Evolutionary conservation across 2,888 invertebrate genomes (phyloP), one percentile per base, ranked within the genome.

Genomic region (Spatulosminthurus flaviceps): DNA sequence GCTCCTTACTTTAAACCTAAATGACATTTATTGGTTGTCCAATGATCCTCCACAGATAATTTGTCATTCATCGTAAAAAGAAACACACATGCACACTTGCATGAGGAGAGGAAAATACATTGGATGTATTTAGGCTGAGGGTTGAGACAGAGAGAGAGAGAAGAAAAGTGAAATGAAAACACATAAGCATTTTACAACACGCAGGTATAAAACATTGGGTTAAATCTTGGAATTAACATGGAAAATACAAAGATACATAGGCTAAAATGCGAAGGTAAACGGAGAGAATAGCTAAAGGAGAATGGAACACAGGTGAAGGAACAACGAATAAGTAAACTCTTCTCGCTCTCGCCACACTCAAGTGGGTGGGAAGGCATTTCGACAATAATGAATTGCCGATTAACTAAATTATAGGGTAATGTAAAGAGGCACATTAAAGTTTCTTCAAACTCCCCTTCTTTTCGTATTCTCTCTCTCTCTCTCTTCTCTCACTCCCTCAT

Each of bases 361-460:
- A 75, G 73, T 72, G 78, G 72, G 78, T 73, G 78, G 78, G 78
- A 73, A 29, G 34, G 11, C 74, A 42, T 79, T 64, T 26, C 75
- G 69, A 60, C 69, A 74, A 73, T 75, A 80, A 80, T 81, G 80
- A 81, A 81, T 81, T 81, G 78, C 75, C 81, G 80, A 81, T 81
- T 81, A 81, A 80, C 43, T 64, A 81, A 81, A 81, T 81, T 81
- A 81, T 78, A 81, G 80, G 80, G 78, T 72, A 73, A 73, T 78
- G 70, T 73, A 78, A 78, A 78, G 78, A 78, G 73, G 72, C 60
- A 34, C 77, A 78, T 78, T 64, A 78, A 73, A 72, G 61, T 64
- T 64, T 72, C 72, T 43, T 72, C 72, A 43, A 72, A 72, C 72
- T 72, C 72, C 67, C 67, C 51, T 51, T n/a, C n/a, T 19, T 51